Evolutionary conservation across 2,113 vertebrate species (phyloP), one percentile per base, ranked within the genome.

Genomic region (Megaceryle torquata): DNA sequence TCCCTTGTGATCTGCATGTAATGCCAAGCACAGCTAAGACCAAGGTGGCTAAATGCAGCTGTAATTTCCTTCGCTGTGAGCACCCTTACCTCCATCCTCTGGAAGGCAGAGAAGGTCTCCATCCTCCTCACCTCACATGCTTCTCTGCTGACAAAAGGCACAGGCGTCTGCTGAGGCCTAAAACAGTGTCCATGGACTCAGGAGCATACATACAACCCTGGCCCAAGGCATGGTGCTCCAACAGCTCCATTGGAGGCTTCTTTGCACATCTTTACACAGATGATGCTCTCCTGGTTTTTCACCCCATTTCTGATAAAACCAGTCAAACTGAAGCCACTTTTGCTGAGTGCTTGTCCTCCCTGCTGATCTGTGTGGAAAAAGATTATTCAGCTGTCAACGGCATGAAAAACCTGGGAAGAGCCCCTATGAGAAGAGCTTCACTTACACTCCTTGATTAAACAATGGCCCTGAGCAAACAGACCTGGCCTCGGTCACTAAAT

Each of bases 291-390:
- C 37, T 64, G 50, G 56, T 20, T 76, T 91, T 57, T 51, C 31
- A 63, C 18, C 21, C 11, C 0, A 0, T 63, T 75, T 33, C 18
- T 13, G 2, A 48, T 44, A 10, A 26, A 15, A 60, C 17, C 5
- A 3, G 9, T 28, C 37, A 31, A 79, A 71, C 10, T 33, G 46
- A 25, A 93, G 41, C 20, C 37, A 44, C 20, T 0, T 75, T 71
- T 61, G 2, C 37, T 24, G 25, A 46, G 24, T 71, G 28, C 15
- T 54, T 65, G 35, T 54, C 33, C 43, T 68, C 59, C 53, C 48
- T 78, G 37, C 41, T 74, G 41, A 37, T 41, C 33, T 37, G 70
- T 0, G 21, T 22, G 28, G 28, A 14, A 78, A 92, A 85, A 71
- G 2, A 64, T 41, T 1, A 41, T 57, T 35, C 63, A 89, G 61